Conservation (phyloP, 2,113 vertebrate species). For the Rana temporaria region DNA sequence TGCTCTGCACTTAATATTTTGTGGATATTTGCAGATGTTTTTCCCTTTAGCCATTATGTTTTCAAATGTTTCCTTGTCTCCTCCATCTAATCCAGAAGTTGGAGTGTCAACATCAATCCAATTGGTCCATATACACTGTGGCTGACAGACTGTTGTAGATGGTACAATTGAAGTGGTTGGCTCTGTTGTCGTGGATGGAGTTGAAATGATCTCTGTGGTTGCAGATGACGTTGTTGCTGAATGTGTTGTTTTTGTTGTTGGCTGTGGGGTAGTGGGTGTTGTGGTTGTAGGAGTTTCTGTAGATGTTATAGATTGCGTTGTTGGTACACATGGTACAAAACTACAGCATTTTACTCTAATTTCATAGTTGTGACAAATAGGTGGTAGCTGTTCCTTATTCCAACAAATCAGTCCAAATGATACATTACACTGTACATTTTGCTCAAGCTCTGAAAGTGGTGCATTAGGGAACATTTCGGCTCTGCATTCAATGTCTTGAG, state of each 20-base stretch:
- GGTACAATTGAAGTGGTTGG: not conserved
- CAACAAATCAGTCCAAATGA: conserved; percentile 66
- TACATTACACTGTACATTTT: conserved; percentile 69
- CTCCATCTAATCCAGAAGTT: conserved; percentile 14
- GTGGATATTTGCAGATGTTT: conserved; percentile 59
- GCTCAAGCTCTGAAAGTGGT: conserved; percentile 61
- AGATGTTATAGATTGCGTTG: fast-evolving
- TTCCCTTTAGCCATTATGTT: not conserved
- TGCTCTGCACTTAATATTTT: conserved; percentile 69
- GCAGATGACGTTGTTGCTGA: not conserved
- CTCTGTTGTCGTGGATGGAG: no score
- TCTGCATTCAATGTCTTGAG: conserved; percentile 69
- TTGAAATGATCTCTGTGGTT: fast-evolving
- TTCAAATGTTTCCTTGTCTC: conserved; percentile 1
- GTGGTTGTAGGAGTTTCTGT: not conserved
- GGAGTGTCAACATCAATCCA: conserved; percentile 46
- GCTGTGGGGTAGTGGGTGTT: not conserved
- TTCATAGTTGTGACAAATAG: conserved; percentile 73
- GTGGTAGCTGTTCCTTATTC: conserved; percentile 71
- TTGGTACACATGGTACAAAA: conserved; percentile 57
- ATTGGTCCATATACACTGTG: conserved; percentile 13
- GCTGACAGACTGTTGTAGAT: not conserved
- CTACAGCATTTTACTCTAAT: conserved; percentile 70
- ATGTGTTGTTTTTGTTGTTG: fast-evolving
- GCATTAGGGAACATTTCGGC: conserved; percentile 65